Evolutionary conservation across 2,888 invertebrate genomes (phyloP), one percentile per base, ranked within the genome.

Genomic region (Chironomus riparius): DNA sequence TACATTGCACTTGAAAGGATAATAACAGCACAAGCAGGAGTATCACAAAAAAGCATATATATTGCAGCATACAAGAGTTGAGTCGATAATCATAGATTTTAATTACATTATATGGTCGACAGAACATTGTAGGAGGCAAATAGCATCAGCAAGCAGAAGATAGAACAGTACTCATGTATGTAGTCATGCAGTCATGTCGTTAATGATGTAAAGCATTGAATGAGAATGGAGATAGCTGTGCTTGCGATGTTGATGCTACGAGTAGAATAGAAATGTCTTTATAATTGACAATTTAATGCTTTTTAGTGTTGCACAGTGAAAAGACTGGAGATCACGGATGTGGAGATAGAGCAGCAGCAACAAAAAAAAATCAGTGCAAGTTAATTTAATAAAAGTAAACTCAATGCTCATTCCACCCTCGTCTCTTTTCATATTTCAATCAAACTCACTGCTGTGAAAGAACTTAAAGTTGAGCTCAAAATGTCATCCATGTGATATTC

Each of bases 61-160:
- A 7, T 10, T 28, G 10, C 38, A 38, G 2, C 38, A 38, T 38
- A 38, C 38, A 38, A 38, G 38, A 38, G 38, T 38, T 38, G n/a
- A 56, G 56, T 56, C 56, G 71, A 71, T 71, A 71, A 71, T 71
- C 71, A 71, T 71, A 56, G 71, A 71, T 71, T 71, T 71, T 71
- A 71, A 50, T 70, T 70, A 47, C 70, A 47, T 47, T 70, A 47
- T 15, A 38, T 24, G 56, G 56, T 56, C 56, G 56, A 56, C 56
- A 56, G 15, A 56, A 15, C 56, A 56, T 18, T 18, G 56, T 18
- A 56, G 15, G 38, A 18, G 56, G 56, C 56, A 38, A 38, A 38
- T 10, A 38, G 38, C 38, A 56, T 50, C 50, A 50, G n/a, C 50
- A 50, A 28, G 13, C 50, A 50, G 4, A 10, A 50, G 50, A n/a